Evolutionary conservation across 1,140 invertebrate genomes (phyloP).

Genomic region (Paralvinella palmiformis): DNA sequence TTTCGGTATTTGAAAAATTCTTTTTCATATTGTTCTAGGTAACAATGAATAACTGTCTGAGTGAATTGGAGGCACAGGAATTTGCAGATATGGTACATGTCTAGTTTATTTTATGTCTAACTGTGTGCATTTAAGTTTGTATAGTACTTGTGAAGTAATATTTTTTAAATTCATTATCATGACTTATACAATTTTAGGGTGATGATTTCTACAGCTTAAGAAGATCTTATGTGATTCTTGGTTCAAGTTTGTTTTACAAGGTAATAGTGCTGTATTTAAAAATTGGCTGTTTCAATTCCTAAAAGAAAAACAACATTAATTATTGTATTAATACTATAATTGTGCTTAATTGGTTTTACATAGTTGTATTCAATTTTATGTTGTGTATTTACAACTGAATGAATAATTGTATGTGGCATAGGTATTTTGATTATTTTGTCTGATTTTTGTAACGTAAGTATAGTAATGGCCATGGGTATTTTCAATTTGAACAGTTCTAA

Average conservation of each 20-base stretch:
- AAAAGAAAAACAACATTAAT: no score
- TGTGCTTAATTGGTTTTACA: no score
- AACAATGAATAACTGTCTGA: slow-evolving; percentile 45
- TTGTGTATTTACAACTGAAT: no score
- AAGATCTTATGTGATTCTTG: slow-evolving; percentile 45
- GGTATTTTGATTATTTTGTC: no score
- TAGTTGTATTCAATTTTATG: no score
- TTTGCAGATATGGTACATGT: slow-evolving; percentile 48
- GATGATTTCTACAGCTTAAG: slow-evolving; percentile 43
- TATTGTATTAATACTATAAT: no score
- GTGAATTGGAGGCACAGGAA: slow-evolving; percentile 50
- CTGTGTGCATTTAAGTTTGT: background rate
- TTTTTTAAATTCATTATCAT: background rate
- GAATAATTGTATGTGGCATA: no score
- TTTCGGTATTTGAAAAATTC: background rate
- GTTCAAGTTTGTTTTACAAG: slow-evolving; percentile 50
- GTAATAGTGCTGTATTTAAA: slow-evolving; percentile 28
- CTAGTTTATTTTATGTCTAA: slow-evolving; percentile 1
- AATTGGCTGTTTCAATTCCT: background rate
- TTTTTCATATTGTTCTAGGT: slow-evolving; percentile 27
- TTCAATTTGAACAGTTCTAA: no score
- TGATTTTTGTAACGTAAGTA: no score
- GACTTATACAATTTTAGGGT: slow-evolving; percentile 29
- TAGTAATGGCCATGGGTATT: no score
- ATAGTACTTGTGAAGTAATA: no score